A percentile compares a stretch with the other conserved stretches of the same genome.
Evolutionary conservation across 2,888 invertebrate species (phyloP).

Genomic region (Heliconius charithonia): DNA sequence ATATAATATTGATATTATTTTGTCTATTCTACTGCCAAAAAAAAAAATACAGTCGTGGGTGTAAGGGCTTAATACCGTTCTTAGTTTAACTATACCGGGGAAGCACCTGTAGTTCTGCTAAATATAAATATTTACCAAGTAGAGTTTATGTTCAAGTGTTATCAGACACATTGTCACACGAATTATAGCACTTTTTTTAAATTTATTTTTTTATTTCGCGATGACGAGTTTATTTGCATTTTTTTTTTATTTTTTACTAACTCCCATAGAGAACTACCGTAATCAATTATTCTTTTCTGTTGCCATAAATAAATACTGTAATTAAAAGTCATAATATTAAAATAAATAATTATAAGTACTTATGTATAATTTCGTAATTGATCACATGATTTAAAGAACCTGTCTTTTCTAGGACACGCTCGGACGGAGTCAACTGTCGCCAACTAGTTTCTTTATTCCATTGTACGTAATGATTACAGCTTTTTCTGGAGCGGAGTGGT

Average conservation of each 20-base stretch:
- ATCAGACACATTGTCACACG: background rate
- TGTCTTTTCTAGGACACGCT: conserved; percentile 16
- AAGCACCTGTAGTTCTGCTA: background rate
- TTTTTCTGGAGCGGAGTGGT: conserved; percentile 22
- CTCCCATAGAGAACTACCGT: too few species aligned
- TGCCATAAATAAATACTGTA: too few species aligned
- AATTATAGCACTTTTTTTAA: background rate
- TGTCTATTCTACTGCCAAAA: background rate
- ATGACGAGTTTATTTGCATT: too few species aligned
- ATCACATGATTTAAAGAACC: background rate
- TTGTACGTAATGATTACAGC: conserved; percentile 18
- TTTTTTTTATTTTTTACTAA: too few species aligned
- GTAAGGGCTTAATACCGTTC: background rate
- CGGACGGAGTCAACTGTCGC: conserved; percentile 8
- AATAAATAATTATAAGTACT: background rate
- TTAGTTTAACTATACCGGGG: too few species aligned
- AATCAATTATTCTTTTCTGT: too few species aligned
- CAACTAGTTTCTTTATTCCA: conserved; percentile 18
- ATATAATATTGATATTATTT: background rate
- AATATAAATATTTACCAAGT: background rate
- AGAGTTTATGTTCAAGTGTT: background rate
- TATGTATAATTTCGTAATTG: background rate
- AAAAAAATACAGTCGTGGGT: background rate
- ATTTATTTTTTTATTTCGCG: too few species aligned
- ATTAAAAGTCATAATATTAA: too few species aligned